phyloP scores from a whole-genome alignment of 2,888 invertebrate species.

The Leptopilina syphax region DNA sequence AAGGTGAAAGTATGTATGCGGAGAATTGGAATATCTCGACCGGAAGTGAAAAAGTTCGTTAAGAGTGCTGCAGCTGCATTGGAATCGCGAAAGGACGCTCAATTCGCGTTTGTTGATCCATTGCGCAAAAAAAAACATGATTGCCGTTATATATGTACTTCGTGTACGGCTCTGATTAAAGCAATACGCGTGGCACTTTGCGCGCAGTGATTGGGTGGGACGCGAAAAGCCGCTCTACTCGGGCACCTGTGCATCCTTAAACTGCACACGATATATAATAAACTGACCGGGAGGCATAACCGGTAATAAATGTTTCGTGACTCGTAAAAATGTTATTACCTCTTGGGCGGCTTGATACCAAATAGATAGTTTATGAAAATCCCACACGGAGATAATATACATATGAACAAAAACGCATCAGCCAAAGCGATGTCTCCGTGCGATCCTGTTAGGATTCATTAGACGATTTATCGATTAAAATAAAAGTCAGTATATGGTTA shows the following conservation, averaged over 20 bases:
- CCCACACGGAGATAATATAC: constrained; percentile 51
- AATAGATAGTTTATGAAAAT: constrained; percentile 30
- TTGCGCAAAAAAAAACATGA: background rate
- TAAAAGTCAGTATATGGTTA: background rate
- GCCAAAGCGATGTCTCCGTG: background rate
- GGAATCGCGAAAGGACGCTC: constrained; percentile 28
- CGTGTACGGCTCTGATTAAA: constrained; percentile 31
- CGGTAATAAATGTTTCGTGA: constrained; percentile 73
- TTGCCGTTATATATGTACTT: constrained; percentile 16
- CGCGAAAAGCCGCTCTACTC: constrained; percentile 9
- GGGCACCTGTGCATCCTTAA: constrained; percentile 60
- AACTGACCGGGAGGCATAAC: constrained; percentile 61
- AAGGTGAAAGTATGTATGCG: constrained; percentile 38
- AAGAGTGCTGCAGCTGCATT: constrained; percentile 27
- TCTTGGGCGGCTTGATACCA: constrained; percentile 51
- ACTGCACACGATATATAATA: constrained; percentile 63
- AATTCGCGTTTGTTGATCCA: constrained; percentile 14
- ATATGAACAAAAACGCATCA: constrained; percentile 46
- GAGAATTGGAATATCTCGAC: constrained; percentile 29
- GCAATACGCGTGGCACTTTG: constrained; percentile 36
- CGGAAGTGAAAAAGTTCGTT: constrained; percentile 39
- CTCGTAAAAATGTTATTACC: constrained; percentile 73
- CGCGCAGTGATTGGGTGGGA: constrained; percentile 34
- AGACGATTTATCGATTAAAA: background rate
- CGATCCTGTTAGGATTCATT: constrained; percentile 2